Base-by-base conservation (phyloP, 2,888 invertebrate genomes). In the Microctonus aethiopoides region DNA sequence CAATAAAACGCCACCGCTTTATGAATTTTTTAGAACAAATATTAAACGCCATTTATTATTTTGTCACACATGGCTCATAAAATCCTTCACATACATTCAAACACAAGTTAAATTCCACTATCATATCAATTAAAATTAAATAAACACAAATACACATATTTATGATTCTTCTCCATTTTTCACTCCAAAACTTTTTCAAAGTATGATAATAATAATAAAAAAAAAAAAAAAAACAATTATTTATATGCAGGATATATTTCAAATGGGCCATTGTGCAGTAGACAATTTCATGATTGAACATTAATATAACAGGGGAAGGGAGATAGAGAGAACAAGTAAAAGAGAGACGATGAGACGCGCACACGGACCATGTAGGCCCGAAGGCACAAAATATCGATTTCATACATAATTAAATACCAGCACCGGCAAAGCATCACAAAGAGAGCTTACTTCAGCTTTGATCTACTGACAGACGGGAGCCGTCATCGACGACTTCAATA, bases 321-420 rank as follows among this genome's bases (percentile, higher is more conserved):
- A 71, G 72, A 75, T 70, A 71, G 70, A 9, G 36, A 36, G 10
- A 36, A 10, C 6, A 10, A 36, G 36, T 9, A 10, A 4, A 16
- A 46, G 16, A 46, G 46, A 46, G 46, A 16, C n/a, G 16, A 46
- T 7, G 16, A 46, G 16, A 16, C 46, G 46, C 46, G 46, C 16
- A n/a, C 46, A 46, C 46, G n/a, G 6, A 46, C 46, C 16, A 46
- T 46, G 16, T 46, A 46, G 72, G 79, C 84, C 83, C 80, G 81
- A 80, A 84, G 85, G 83, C 85, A 82, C 80, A 77, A 83, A 46
- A 83, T 86, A 85, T 86, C 84, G 85, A 86, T 86, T 83, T 82
- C 82, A 81, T 86, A 81, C 85, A 86, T 86, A 86, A 86, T 86
- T 86, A 86, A 86, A 86, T 86, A 85, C 81, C 83, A 81, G 81